Evolutionary conservation across 2,888 invertebrate species (phyloP), one percentile per base, ranked within the genome.

Genomic region (Limnephilus lunatus): DNA sequence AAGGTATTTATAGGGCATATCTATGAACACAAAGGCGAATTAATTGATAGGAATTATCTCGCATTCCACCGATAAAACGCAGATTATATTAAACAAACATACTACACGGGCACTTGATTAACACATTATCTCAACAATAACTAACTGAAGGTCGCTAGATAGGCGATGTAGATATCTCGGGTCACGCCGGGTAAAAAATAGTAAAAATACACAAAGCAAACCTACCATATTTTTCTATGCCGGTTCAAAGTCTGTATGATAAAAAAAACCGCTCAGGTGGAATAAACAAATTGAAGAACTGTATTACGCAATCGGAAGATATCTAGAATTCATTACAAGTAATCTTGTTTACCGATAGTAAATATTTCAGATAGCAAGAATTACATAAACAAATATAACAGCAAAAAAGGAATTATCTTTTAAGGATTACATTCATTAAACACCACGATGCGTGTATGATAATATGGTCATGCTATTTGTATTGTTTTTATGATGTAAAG

Each of bases 31-130:
- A 83, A 83, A 83, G 32, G 83, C 32, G 31, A 35, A 19, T 32
- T 35, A 35, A 83, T 83, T 83, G 83, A 83, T 83, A 83, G 35
- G 35, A 32, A 35, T 35, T 83, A 83, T 83, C 83, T 35, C 83
- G 25, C 83, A 83, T 83, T 83, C 83, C 83, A n/a, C 32, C 83
- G 83, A 83, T 83, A 83, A 83, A 83, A 39, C 35, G 35, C 83
- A 35, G 32, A 83, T 83, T 25, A 83, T n/a, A 83, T 83, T 35
- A 83, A 35, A 83, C 35, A 39, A 35, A 83, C 35, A 83, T 32
- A 83, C 32, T 32, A 83, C 32, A 83, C 25, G 35, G 83, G 83
- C 25, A 83, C 35, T 14, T n/a, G 83, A 25, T 68, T 68, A 68
- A 68, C 15, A 83, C 25, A 83, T 35, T 83, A 83, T 39, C 25